phyloP scores from a whole-genome alignment of 2,888 invertebrate genomes.

The Zygothrica quintamaculata region DNA sequence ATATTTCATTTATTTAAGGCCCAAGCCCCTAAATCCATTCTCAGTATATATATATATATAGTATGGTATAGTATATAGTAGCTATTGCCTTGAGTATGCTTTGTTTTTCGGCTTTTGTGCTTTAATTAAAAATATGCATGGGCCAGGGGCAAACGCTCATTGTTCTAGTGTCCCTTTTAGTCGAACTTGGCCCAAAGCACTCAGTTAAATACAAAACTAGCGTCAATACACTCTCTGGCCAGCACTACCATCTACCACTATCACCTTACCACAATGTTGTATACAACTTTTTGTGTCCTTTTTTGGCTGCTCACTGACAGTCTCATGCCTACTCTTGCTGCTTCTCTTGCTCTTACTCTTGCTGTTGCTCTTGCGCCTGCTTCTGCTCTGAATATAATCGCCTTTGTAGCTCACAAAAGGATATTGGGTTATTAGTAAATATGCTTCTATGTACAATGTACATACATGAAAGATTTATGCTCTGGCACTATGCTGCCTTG shows the following conservation, averaged over 20 bases:
- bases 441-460: conserved; percentile 65
- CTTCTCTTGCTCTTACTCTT: no score
- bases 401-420: conserved; percentile 50
- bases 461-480: conserved; percentile 75
- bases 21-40: conserved; percentile 21
- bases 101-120: conserved; percentile 67
- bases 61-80: no score
- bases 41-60: no score
- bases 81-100: conserved; percentile 30
- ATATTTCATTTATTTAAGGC: conserved; percentile 76
- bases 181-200: conserved; percentile 63
- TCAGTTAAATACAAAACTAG: conserved; percentile 70
- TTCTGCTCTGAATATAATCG: conserved; percentile 22
- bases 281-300: conserved; percentile 37
- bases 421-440: conserved; percentile 78
- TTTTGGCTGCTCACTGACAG: conserved; percentile 44
- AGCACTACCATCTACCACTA: no score
- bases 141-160: conserved; percentile 53
- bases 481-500: conserved; percentile 40
- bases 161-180: conserved; percentile 53
- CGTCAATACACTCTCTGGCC: conserved; percentile 48
- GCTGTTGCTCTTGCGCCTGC: no score
- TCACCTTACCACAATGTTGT: no score
- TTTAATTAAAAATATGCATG: conserved; percentile 74
- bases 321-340: no score